Evolutionary conservation across 2,797 vertebrate genomes (phyloP).

Genomic region (Trachops cirrhosus): DNA sequence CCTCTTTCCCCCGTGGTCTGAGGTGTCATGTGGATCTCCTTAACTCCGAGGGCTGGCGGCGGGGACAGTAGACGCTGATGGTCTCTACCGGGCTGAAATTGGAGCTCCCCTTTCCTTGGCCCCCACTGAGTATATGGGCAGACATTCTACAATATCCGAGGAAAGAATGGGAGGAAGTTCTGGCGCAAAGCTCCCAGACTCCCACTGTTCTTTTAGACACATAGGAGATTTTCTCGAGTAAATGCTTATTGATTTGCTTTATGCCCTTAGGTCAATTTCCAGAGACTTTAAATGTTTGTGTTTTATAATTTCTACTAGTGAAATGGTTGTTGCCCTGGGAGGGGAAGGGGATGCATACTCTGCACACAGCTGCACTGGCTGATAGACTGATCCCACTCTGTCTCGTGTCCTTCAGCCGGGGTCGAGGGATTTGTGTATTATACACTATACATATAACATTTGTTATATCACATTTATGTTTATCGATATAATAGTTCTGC

Average conservation of each 20-base stretch:
- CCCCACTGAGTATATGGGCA: too few species aligned
- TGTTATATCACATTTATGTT: neutral
- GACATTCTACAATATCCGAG: neutral
- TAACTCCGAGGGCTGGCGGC: neutral
- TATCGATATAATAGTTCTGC: neutral
- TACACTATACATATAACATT: neutral
- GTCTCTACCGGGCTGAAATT: neutral
- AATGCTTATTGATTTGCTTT: conserved; percentile 12
- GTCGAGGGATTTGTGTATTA: neutral
- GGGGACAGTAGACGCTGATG: neutral
- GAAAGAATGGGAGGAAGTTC: neutral
- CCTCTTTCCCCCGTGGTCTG: neutral
- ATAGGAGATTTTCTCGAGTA: conserved; percentile 30
- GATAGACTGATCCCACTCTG: neutral
- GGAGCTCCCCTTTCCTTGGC: neutral
- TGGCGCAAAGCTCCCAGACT: neutral
- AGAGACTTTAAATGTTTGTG: neutral
- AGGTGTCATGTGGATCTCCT: neutral
- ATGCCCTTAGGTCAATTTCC: neutral
- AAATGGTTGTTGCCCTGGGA: neutral
- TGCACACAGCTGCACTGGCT: neutral
- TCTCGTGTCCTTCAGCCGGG: neutral
- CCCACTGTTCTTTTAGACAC: neutral
- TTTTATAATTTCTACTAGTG: neutral
- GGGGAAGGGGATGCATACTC: neutral